Evolutionary conservation across 2,888 invertebrate species (phyloP).

Genomic region (Torymus aiolomorphi): DNA sequence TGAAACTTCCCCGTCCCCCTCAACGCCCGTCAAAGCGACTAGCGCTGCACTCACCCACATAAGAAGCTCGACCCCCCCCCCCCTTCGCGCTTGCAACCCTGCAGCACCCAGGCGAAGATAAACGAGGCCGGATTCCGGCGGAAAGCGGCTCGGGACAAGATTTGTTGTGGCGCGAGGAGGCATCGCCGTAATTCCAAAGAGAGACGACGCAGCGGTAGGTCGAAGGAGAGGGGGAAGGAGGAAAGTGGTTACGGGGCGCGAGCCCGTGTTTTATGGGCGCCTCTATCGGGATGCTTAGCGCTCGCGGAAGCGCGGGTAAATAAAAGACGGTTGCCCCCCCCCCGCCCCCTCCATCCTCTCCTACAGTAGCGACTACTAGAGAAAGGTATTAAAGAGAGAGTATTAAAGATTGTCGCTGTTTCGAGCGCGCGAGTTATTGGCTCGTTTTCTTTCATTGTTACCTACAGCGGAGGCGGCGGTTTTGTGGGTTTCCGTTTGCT

Average conservation of each 20-base stretch:
- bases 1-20: background rate
- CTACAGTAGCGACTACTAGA: too few species aligned
- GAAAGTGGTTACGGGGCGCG: slow-evolving; percentile 34
- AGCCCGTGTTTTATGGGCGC: slow-evolving; percentile 42
- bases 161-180: slow-evolving; percentile 50
- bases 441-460: background rate
- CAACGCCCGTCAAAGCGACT: slow-evolving; percentile 31
- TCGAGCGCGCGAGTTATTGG: slow-evolving; percentile 26
- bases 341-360: background rate
- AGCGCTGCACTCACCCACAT: background rate
- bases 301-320: slow-evolving; percentile 29
- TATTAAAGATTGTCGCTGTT: slow-evolving; percentile 26
- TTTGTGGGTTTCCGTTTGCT: too few species aligned
- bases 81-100: too few species aligned
- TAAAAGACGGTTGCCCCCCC: slow-evolving; percentile 24
- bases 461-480: too few species aligned
- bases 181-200: slow-evolving; percentile 54
- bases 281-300: slow-evolving; percentile 31
- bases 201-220: slow-evolving; percentile 45
- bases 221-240: background rate
- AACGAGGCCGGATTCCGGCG: slow-evolving; percentile 40
- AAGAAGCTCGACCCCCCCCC: background rate
- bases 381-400: slow-evolving; percentile 7
- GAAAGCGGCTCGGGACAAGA: slow-evolving; percentile 41
- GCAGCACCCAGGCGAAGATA: slow-evolving; percentile 22